Conservation (phyloP, 2,113 vertebrate genomes). For the Nothocercus nigrocapillus region DNA sequence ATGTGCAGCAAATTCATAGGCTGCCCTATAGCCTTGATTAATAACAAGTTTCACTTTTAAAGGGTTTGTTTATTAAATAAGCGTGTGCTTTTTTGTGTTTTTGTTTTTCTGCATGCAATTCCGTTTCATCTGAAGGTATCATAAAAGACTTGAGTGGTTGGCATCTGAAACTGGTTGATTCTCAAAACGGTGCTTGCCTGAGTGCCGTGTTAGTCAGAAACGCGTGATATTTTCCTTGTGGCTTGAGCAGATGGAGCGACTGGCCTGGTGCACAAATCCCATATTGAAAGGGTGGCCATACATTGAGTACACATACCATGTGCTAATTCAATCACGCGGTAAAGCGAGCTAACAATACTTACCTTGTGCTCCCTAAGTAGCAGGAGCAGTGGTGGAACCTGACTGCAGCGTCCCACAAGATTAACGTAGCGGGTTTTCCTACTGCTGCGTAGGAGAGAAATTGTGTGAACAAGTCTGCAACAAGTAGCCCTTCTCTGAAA, state of each 20-base stretch:
- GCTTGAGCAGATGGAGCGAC: not conserved
- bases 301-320: not conserved
- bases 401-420: not conserved
- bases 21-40: not conserved
- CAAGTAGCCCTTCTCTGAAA: not conserved
- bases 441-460: not conserved
- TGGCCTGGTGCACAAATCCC: not conserved
- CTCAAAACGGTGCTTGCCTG: not conserved
- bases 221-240: rapidly evolving
- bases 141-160: rapidly evolving
- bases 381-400: not conserved
- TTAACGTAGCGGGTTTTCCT: not conserved
- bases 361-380: not conserved
- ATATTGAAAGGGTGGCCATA: not conserved
- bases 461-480: not conserved
- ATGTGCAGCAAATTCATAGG: rapidly evolving
- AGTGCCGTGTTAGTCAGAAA: rapidly evolving
- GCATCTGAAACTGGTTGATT: rapidly evolving
- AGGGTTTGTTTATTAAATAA: not conserved
- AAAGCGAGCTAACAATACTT: not conserved
- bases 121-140: not conserved
- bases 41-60: not conserved
- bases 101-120: not conserved
- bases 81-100: not conserved
- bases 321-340: not conserved